These are phyloP conservation scores for Bhutanitis thaidina DNA, from an alignment of 2,888 invertebrate species.

Conservation along the genomic window DNA sequence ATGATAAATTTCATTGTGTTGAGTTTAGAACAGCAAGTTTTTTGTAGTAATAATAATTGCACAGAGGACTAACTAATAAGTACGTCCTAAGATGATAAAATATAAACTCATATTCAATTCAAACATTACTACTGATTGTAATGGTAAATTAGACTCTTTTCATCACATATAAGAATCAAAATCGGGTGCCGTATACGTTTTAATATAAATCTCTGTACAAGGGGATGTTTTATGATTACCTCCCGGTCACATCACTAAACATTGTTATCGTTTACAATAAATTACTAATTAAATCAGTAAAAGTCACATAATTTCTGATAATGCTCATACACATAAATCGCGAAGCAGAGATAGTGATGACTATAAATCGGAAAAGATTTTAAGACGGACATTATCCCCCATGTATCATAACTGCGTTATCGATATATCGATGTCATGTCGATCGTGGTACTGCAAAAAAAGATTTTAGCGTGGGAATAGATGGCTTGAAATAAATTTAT, in stretches of 20 bases:
- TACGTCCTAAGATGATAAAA: too few species aligned
- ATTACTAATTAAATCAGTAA: conserved; percentile 57
- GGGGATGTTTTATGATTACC: conserved; percentile 22
- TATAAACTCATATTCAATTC: too few species aligned
- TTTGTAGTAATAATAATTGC: too few species aligned
- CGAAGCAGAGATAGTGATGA: conserved; percentile 42
- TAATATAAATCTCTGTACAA: conserved; percentile 11
- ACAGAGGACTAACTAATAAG: too few species aligned
- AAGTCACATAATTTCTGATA: conserved; percentile 49
- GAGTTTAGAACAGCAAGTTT: too few species aligned
- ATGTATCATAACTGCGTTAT: background rate
- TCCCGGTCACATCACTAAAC: conserved; percentile 36
- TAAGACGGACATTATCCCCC: background rate
- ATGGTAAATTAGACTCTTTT: too few species aligned
- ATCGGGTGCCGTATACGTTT: background rate
- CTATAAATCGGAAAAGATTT: conserved; percentile 30
- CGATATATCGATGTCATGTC: conserved; percentile 20
- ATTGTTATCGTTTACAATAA: conserved; percentile 43
- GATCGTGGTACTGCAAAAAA: too few species aligned
- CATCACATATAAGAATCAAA: background rate
- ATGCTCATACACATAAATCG: conserved; percentile 52
- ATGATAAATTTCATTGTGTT: too few species aligned
- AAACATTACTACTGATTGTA: too few species aligned
- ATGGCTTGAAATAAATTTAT: too few species aligned
- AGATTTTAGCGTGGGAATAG: too few species aligned